Conservation (phyloP, 2,888 invertebrate genomes). For the Crocallis elinguaria region DNA sequence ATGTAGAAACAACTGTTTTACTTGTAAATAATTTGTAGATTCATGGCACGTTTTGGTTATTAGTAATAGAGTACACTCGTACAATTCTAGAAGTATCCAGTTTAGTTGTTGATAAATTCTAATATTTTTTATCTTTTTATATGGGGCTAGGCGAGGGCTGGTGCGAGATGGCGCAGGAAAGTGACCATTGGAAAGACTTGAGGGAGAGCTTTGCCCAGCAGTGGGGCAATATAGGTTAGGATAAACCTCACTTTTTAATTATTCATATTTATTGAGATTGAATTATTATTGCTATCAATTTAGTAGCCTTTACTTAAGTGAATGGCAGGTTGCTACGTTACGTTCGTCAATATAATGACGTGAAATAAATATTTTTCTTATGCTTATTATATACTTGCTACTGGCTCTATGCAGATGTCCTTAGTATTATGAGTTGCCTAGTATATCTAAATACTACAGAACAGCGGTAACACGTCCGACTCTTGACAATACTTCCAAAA, state of each 20-base stretch:
- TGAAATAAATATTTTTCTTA: slow-evolving; percentile 4
- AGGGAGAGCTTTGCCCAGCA: slow-evolving; percentile 32
- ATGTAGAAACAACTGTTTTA: slow-evolving; percentile 28
- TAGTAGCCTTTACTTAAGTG: slow-evolving; percentile 2
- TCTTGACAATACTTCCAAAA: too few species aligned
- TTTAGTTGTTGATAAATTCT: slow-evolving; percentile 15
- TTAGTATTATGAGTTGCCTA: slow-evolving; percentile 24
- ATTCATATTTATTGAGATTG: slow-evolving; percentile 11
- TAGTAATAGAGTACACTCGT: slow-evolving; percentile 19
- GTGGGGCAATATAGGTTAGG: slow-evolving; percentile 31
- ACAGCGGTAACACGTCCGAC: too few species aligned
- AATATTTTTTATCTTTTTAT: slow-evolving; percentile 27
- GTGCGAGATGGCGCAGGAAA: slow-evolving; percentile 31
- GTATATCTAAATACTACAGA: slow-evolving; percentile 2
- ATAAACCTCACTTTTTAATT: slow-evolving; percentile 17
- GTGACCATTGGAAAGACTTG: slow-evolving; percentile 30
- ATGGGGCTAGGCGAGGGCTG: slow-evolving; percentile 32
- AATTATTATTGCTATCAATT: slow-evolving; percentile 15
- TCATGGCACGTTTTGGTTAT: slow-evolving; percentile 14
- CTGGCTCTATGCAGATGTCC: slow-evolving; percentile 6
- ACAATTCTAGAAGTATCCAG: slow-evolving; percentile 9
- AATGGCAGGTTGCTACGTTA: slow-evolving; percentile 7
- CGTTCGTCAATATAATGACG: slow-evolving; percentile 3
- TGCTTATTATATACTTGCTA: slow-evolving; percentile 21
- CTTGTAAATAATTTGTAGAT: slow-evolving; percentile 24